Conservation (phyloP, 2,113 vertebrate species). For the Setophaga petechia region DNA sequence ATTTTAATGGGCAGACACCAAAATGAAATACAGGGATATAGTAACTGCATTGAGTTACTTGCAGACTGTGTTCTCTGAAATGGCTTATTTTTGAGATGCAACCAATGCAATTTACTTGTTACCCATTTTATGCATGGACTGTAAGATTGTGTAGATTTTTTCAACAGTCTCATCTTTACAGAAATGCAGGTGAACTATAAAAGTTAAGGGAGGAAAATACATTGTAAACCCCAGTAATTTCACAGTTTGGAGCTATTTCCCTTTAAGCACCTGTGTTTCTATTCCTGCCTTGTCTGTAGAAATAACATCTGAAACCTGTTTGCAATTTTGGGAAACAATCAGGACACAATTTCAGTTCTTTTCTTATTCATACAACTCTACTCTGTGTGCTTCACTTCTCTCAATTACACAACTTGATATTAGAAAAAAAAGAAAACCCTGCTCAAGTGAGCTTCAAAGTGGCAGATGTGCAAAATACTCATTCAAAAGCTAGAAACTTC, state of each 20-base stretch:
- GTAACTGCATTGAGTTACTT: neutral
- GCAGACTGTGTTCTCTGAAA: neutral
- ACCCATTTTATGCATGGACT: neutral
- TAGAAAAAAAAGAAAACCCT: constrained; percentile 19
- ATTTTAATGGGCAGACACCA: neutral
- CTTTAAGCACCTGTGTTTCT: constrained; percentile 40
- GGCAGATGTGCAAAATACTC: constrained; percentile 61
- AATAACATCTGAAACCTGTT: constrained; percentile 64
- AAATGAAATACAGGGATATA: constrained; percentile 25
- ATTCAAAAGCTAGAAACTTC: constrained; percentile 37
- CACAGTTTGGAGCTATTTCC: constrained; percentile 10
- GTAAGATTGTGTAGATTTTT: neutral
- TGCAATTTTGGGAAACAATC: constrained; percentile 66
- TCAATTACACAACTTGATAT: constrained; percentile 65
- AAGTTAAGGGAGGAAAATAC: neutral
- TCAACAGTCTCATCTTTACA: neutral
- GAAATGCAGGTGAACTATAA: constrained; percentile 21
- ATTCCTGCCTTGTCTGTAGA: constrained; percentile 27
- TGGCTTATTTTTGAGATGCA: neutral
- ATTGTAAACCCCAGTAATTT: neutral
- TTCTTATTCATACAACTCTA: constrained; percentile 58
- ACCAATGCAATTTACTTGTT: neutral
- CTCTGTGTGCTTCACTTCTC: constrained; percentile 43
- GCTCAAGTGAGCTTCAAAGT: constrained; percentile 56
- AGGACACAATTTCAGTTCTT: constrained; percentile 56